Percentiles rank a stretch among this genome's conserved stretches.
Evolutionary conservation across 1,140 invertebrate species (phyloP).

Genomic region (Procambarus clarkii): DNA sequence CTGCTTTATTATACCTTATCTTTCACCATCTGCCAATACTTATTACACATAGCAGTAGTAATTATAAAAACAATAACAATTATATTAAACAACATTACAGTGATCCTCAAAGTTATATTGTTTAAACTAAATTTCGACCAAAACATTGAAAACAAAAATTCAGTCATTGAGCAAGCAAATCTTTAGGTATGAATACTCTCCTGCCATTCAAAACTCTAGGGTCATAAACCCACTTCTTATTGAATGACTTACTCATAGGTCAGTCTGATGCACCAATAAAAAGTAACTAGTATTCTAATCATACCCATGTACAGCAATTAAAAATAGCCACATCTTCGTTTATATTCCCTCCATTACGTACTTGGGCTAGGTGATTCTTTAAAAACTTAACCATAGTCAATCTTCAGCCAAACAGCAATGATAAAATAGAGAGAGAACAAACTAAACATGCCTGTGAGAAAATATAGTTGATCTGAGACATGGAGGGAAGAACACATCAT

Average conservation of each 20-base stretch:
- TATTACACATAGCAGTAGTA: not conserved
- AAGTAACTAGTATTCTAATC: not conserved
- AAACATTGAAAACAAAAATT: not conserved
- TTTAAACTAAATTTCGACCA: not conserved
- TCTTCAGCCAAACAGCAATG: not conserved
- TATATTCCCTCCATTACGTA: not conserved
- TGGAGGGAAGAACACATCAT: not conserved
- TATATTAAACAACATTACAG: not conserved
- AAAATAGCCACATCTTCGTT: not conserved
- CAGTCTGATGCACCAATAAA: not conserved
- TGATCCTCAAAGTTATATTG: not conserved
- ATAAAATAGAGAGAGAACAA: not conserved
- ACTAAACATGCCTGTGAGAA: not conserved
- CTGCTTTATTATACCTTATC: not conserved
- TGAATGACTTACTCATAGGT: not conserved
- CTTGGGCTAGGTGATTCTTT: not conserved
- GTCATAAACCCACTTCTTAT: not conserved
- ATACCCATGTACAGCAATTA: too few relatives aligned
- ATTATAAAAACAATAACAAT: not conserved
- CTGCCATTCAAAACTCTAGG: not conserved
- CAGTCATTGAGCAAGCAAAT: not conserved
- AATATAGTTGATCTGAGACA: conserved; percentile 5
- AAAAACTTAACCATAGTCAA: not conserved
- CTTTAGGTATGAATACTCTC: not conserved
- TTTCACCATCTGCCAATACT: not conserved